Conservation (phyloP, 2,888 invertebrate species). For the Heteromyza rotundicornis region DNA sequence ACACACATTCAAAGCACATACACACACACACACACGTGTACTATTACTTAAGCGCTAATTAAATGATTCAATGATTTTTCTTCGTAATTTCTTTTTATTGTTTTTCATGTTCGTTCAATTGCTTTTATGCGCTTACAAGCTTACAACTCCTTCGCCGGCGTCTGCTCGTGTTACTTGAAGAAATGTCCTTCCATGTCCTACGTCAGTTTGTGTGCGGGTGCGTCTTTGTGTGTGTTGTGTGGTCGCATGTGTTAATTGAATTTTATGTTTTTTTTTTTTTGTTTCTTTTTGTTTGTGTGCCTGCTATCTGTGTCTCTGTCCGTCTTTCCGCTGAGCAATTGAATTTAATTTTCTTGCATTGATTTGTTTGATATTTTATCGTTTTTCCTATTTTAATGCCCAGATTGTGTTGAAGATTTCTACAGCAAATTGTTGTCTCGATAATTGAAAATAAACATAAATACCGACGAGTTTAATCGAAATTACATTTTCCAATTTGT, state of each 20-base stretch:
- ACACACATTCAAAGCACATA: not conserved
- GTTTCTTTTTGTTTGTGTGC: not conserved
- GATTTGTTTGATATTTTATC: too few relatives aligned
- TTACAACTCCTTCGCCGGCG: conserved; percentile 6
- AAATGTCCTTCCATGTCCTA: not conserved
- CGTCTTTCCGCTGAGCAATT: not conserved
- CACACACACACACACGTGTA: not conserved
- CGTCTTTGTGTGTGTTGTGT: too few relatives aligned
- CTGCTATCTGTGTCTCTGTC: not conserved
- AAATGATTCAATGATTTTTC: conserved; percentile 60
- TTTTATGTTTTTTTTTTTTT: conserved; percentile 52
- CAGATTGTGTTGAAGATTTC: too few relatives aligned
- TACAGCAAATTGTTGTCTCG: too few relatives aligned
- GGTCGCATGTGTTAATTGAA: conserved; percentile 44
- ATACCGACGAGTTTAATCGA: too few relatives aligned
- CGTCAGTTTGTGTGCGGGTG: conserved; percentile 17
- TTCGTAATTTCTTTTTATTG: conserved; percentile 53
- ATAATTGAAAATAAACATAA: too few relatives aligned
- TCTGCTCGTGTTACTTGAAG: not conserved
- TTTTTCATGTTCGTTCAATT: conserved; percentile 52
- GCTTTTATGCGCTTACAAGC: conserved; percentile 45
- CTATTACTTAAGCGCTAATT: conserved; percentile 58
- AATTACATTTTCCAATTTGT: too few relatives aligned
- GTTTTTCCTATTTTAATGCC: too few relatives aligned
- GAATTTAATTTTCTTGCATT: conserved; percentile 13